These are phyloP conservation scores for Urophycis tenuis DNA, from an alignment of 2,797 vertebrate genomes.

Conservation along the genomic window DNA sequence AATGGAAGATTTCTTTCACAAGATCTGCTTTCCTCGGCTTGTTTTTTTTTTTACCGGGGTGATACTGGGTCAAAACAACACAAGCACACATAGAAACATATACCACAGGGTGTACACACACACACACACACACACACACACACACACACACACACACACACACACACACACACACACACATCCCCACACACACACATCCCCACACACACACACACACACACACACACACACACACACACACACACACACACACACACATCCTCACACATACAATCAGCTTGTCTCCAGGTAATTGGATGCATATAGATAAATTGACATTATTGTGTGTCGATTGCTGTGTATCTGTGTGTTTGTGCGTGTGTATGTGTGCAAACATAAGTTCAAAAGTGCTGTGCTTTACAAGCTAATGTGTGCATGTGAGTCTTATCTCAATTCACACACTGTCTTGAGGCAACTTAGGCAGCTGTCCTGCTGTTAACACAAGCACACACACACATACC, in stretches of 20 bases:
- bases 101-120: no score
- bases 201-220: no score
- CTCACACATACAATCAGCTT: not conserved
- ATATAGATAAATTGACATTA: not conserved
- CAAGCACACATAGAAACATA: no score
- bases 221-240: no score
- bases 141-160: no score
- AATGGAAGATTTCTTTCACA: not conserved
- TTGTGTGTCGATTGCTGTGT: constrained; percentile 3
- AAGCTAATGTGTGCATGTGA: constrained; percentile 38
- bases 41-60: not conserved
- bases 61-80: not conserved
- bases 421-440: constrained; percentile 54
- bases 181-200: no score
- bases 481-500: not conserved
- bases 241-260: not conserved
- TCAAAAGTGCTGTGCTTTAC: constrained; percentile 38
- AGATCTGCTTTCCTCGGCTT: not conserved
- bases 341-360: not conserved
- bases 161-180: no score
- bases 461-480: constrained; percentile 39
- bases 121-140: no score
- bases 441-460: constrained; percentile 47
- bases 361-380: not conserved
- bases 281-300: not conserved